Evolutionary conservation across 2,113 vertebrate species (phyloP), one percentile per base, ranked within the genome.

Genomic region (Glareola pratincola): DNA sequence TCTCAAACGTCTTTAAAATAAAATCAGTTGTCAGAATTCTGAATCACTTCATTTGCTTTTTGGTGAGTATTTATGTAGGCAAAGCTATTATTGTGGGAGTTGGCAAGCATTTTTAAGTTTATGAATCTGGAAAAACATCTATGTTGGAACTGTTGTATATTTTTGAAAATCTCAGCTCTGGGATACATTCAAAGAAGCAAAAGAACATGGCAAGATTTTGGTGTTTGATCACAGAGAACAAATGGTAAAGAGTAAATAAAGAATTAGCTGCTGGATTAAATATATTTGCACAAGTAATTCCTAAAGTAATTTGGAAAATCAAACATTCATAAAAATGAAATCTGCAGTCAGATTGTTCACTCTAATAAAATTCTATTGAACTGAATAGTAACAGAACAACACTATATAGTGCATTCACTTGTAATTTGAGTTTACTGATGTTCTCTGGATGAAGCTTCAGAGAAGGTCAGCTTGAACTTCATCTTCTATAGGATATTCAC

Each of bases 231-330:
- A 76, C 22, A 34, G 18, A 81, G 36, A 24, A 83, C 32, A 92
- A 76, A 57, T 26, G 57, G 5, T 32, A 62, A 69, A 69, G 45
- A 50, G 5, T 56, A 82, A 82, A 66, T 76, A 51, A 88, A 37
- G 32, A 86, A 24, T 74, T 91, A 67, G 1, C 0, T 72, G 5
- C 53, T 94, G n/a, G 7, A 6, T 88, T 78, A 78, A 39, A 34
- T 54, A 21, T 34, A 48, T 73, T 56, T 74, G 12, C 24, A 22
- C 16, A 41, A 78, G 10, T 69, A 56, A 63, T 80, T 80, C 47
- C 74, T 73, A 41, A 48, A 67, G 15, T 63, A 51, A 79, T 95
- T 66, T 92, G 32, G 29, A 77, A 90, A 73, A 88, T 32, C 36
- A 60, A 36, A 37, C 45, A 64, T 69, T 72, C 4, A 12, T 72